These are phyloP conservation scores for Amphiprion clarkii DNA, from an alignment of 2,797 vertebrate species.

Conservation along the genomic window DNA sequence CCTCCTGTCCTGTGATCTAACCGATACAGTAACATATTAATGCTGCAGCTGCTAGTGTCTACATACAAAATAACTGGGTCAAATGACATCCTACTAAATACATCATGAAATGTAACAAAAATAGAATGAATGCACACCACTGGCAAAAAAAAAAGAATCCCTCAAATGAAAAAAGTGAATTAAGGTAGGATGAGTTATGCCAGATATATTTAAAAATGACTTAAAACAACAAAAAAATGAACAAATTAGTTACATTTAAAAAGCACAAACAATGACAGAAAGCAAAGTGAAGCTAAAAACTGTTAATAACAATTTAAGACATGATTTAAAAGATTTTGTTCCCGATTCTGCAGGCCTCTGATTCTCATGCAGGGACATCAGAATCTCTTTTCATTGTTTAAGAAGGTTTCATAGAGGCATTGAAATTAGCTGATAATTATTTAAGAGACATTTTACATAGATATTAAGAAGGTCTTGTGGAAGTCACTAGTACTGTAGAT, in stretches of 20 bases:
- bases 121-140: neutral
- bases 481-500: too few species aligned
- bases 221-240: neutral
- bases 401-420: too few species aligned
- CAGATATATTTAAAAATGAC: neutral
- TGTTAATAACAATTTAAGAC: too few species aligned
- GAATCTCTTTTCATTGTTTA: neutral
- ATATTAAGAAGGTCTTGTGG: too few species aligned
- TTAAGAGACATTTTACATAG: too few species aligned
- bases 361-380: neutral
- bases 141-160: neutral
- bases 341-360: too few species aligned
- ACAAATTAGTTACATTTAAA: neutral
- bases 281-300: neutral
- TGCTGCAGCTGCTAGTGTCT: neutral
- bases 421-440: too few species aligned
- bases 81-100: neutral
- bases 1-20: slow-evolving; percentile 85
- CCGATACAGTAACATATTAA: slow-evolving; percentile 18
- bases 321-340: too few species aligned
- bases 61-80: neutral
- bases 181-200: too few species aligned
- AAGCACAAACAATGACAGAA: neutral
- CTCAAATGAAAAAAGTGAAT: neutral
- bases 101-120: neutral